Base-by-base conservation (phyloP, 2,888 invertebrate species). In the Pegoplata infirma region DNA sequence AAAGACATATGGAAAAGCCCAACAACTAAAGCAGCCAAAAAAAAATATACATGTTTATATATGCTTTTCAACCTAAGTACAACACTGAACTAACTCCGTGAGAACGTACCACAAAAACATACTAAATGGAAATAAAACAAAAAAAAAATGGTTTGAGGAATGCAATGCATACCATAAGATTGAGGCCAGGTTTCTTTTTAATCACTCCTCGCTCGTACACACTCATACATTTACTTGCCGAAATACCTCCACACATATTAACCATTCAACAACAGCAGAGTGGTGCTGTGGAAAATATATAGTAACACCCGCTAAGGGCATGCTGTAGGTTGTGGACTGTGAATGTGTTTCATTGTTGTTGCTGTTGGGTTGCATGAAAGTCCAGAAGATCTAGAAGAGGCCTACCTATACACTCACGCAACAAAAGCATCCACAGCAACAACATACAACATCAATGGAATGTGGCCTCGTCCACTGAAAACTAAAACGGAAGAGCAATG, bases 231-330 rank as follows among this genome's bases (percentile, higher is more conserved):
- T 14, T n/a, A 40, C 36, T 2, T 5, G 61, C 40, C 25, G 28
- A 36, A 23, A 53, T 6, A 59, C 53, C 25, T 63, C 28, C 17
- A 40, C 19, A 25, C 53, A 53, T 53, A 19, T 46, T 19, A 56
- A 32, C 21, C 46, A 46, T 16, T 74, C 36, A n/a, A 59, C 36
- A n/a, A 59, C 53, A 55, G 67, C 25, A 25, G 12, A 17, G 67
- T 46, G 74, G 7, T 32, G 51, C n/a, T n/a, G 56, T 56, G 61
- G 23, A 63, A 8, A n/a, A 67, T 63, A 40, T 73, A 64, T 53
- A 49, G 74, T 71, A 79, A 75, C 78, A 79, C 78, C 74, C 78
- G 74, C 74, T 79, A 79, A 79, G 78, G 78, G 78, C 78, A 74
- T 77, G 46, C 51, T 59, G 64, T 58, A 53, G 75, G 68, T 68